Conservation (phyloP, 2,797 vertebrate species). For the Xyrichtys novacula region DNA sequence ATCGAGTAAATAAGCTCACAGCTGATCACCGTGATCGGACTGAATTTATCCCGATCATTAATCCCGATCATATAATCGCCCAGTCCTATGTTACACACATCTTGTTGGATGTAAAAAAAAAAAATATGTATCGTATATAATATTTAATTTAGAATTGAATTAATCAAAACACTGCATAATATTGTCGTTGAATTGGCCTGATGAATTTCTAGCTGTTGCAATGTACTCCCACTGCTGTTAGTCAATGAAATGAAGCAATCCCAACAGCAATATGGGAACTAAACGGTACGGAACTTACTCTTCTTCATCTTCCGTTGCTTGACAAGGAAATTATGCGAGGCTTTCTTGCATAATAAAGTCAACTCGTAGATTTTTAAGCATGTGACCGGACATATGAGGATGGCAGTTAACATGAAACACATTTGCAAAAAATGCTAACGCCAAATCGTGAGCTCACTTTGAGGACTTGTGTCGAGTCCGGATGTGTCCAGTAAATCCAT, state of each 20-base stretch:
- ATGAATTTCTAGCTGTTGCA: slow-evolving; percentile 32
- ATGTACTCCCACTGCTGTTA: slow-evolving; percentile 12
- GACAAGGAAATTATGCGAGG: slow-evolving; percentile 2
- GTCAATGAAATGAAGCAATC: slow-evolving; percentile 43
- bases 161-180: background rate
- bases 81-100: background rate
- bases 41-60: too few species aligned
- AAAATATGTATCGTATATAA: background rate
- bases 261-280: slow-evolving; percentile 25
- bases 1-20: too few species aligned
- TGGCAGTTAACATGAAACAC: background rate
- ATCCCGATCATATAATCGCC: too few species aligned
- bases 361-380: background rate
- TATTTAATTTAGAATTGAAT: background rate
- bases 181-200: background rate
- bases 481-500: slow-evolving; percentile 57
- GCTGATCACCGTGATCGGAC: too few species aligned
- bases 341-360: background rate
- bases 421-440: background rate
- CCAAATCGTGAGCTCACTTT: background rate
- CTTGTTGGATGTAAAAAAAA: too few species aligned
- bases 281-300: slow-evolving; percentile 2
- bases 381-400: background rate
- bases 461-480: slow-evolving; percentile 1
- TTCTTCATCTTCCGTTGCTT: background rate